Evolutionary conservation across 92 coral and sea anemone genomes (phyloP).

Genomic region (Parazoanthus atlanticus): DNA sequence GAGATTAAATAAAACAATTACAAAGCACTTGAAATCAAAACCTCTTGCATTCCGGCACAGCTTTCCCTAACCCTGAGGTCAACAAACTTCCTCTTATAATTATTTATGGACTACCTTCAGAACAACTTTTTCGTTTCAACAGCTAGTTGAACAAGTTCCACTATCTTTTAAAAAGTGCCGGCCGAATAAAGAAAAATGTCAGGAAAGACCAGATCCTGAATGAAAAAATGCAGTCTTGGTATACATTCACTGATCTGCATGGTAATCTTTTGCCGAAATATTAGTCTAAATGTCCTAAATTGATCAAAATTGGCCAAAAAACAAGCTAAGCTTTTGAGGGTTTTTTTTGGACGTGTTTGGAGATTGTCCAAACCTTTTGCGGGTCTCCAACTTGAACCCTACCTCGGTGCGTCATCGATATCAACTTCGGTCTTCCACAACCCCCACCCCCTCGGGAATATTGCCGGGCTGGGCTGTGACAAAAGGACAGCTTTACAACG

Average conservation of each 20-base stretch:
- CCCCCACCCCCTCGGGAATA: slow-evolving; percentile 6
- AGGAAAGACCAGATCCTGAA: background rate
- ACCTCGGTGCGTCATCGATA: background rate
- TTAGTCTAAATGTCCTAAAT: background rate
- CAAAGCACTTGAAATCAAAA: background rate
- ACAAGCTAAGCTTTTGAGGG: background rate
- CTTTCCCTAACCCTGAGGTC: background rate
- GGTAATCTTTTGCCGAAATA: background rate
- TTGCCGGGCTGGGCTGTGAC: background rate
- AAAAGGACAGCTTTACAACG: background rate
- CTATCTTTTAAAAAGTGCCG: background rate
- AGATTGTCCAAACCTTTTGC: no score
- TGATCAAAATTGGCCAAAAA: background rate
- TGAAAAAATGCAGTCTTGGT: background rate
- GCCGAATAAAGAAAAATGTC: background rate
- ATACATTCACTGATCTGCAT: background rate
- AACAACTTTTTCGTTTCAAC: background rate
- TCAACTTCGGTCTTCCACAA: background rate
- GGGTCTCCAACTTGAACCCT: background rate
- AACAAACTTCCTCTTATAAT: background rate
- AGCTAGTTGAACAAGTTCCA: background rate
- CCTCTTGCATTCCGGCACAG: background rate
- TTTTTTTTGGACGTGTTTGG: background rate
- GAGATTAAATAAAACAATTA: background rate
- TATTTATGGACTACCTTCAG: no score